A percentile compares a stretch with the other conserved stretches of the same genome.
Conservation (phyloP, 2,113 vertebrate genomes). For the Octodon degus region DNA sequence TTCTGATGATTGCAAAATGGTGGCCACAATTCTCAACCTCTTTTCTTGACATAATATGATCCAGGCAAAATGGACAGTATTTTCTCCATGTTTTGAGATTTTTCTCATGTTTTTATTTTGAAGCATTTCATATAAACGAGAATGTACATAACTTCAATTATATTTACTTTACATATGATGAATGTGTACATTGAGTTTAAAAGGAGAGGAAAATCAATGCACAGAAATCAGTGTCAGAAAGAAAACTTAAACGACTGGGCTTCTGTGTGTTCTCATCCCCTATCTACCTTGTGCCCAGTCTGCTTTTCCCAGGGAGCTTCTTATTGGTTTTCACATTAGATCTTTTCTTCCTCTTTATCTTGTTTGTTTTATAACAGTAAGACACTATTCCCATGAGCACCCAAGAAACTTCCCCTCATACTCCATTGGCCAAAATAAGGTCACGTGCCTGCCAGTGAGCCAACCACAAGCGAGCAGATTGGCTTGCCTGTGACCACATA, state of each 20-base stretch:
- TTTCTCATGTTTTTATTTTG: background rate
- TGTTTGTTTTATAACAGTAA: background rate
- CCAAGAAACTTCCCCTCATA: too few species aligned
- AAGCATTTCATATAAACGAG: background rate
- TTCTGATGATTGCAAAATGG: background rate
- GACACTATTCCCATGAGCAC: background rate
- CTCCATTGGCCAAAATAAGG: background rate
- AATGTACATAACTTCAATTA: background rate
- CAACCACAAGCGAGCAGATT: background rate
- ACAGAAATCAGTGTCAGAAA: background rate
- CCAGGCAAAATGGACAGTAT: background rate
- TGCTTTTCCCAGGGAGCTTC: background rate
- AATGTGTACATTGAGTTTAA: background rate
- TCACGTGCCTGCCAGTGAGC: background rate
- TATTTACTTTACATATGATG: background rate
- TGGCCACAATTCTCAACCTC: fast-evolving
- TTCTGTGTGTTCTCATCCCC: background rate
- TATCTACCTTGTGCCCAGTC: too few species aligned
- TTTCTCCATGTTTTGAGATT: background rate
- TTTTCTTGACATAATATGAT: too few species aligned
- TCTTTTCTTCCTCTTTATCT: background rate
- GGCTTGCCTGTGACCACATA: background rate
- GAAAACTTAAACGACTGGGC: background rate
- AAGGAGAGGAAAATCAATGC: background rate
- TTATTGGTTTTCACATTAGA: background rate